Conservation (phyloP, 2,888 invertebrate genomes). For the Cataglyphis altisquamis region DNA sequence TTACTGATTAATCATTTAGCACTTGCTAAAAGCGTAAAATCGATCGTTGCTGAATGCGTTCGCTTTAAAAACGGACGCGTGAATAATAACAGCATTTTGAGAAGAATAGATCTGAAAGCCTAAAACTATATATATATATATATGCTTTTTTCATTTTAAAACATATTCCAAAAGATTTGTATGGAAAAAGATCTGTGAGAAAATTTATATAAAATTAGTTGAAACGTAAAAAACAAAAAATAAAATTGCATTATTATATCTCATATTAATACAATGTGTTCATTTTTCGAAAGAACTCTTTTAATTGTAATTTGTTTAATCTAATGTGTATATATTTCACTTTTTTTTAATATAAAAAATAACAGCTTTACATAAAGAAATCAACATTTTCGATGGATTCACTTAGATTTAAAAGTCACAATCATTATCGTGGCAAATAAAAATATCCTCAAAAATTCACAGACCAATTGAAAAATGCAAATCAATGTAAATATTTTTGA, state of each 20-base stretch:
- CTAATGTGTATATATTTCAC: neutral
- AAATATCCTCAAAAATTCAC: neutral
- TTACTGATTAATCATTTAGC: conserved; percentile 25
- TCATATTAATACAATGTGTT: neutral
- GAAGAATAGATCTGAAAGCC: neutral
- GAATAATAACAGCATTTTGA: neutral
- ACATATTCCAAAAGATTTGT: neutral
- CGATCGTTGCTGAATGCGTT: conserved; percentile 6
- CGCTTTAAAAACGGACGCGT: neutral
- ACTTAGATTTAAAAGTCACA: neutral
- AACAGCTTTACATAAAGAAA: neutral
- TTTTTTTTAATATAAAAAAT: neutral
- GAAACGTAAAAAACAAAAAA: neutral
- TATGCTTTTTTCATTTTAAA: neutral
- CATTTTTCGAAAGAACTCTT: neutral
- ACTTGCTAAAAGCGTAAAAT: neutral
- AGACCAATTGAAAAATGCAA: neutral
- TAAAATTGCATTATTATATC: neutral
- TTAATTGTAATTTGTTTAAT: neutral
- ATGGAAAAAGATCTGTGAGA: neutral
- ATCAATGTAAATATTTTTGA: neutral
- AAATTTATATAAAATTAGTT: neutral
- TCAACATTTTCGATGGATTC: neutral
- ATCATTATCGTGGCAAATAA: neutral
- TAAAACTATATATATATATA: neutral